These are phyloP conservation scores for Ictidomys tridecemlineatus DNA, from an alignment of 2,113 vertebrate genomes.

Conservation along the genomic window DNA sequence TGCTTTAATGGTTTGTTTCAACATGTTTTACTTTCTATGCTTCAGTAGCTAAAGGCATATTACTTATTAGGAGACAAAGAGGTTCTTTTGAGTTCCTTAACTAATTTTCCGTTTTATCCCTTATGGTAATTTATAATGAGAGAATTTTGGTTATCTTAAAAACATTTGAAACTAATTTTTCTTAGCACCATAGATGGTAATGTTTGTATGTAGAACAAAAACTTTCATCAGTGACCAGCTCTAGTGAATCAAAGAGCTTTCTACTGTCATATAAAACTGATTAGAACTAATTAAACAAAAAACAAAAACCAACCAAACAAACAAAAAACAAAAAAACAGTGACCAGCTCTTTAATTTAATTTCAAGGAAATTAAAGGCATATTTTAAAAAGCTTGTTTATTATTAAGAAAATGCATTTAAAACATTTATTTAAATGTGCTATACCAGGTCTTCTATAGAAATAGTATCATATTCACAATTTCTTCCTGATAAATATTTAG, in stretches of 20 bases:
- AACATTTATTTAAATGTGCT: slow-evolving; percentile 16
- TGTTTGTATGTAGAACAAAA: slow-evolving; percentile 6
- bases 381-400: slow-evolving; percentile 21
- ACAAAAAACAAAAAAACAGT: too few species aligned
- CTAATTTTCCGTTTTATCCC: slow-evolving; percentile 44
- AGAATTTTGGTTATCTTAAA: slow-evolving; percentile 52
- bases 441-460: background rate
- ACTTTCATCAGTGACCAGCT: background rate
- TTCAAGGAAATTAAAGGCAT: slow-evolving; percentile 9
- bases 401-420: slow-evolving; percentile 50
- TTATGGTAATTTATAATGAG: slow-evolving; percentile 42
- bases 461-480: background rate
- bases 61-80: slow-evolving; percentile 52
- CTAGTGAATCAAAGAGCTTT: too few species aligned
- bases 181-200: slow-evolving; percentile 27
- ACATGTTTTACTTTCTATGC: slow-evolving; percentile 63
- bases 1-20: slow-evolving; percentile 66
- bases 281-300: too few species aligned
- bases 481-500: slow-evolving; percentile 57
- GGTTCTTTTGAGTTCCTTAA: background rate
- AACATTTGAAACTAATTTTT: slow-evolving; percentile 53
- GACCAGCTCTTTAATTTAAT: background rate
- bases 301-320: too few species aligned
- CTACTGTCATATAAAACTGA: too few species aligned
- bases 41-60: slow-evolving; percentile 58